Evolutionary conservation across 2,888 invertebrate species (phyloP).

Genomic region (Trachelus iudaicus): DNA sequence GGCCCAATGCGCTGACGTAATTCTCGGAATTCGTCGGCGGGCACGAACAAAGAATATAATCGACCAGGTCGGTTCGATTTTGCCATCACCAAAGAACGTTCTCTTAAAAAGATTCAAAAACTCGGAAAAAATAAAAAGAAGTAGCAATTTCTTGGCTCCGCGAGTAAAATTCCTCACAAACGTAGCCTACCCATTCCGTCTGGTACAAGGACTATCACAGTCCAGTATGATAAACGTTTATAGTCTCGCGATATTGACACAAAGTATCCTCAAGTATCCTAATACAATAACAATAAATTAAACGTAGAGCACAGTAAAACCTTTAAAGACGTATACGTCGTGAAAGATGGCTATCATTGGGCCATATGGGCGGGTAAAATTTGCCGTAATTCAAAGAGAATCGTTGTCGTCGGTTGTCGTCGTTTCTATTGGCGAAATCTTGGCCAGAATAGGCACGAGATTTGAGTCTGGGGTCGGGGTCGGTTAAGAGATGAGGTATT

Average conservation of each 20-base stretch:
- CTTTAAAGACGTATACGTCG: too few relatives aligned
- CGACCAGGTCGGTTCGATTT: not conserved
- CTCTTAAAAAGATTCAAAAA: constrained; percentile 17
- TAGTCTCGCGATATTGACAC: too few relatives aligned
- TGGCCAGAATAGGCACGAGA: not conserved
- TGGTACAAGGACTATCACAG: too few relatives aligned
- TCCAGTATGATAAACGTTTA: too few relatives aligned
- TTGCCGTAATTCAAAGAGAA: not conserved
- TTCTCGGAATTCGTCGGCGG: constrained; percentile 50
- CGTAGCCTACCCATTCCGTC: too few relatives aligned
- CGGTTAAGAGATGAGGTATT: constrained; percentile 6
- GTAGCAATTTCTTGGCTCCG: constrained; percentile 17
- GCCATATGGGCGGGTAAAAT: too few relatives aligned
- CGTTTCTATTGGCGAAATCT: not conserved
- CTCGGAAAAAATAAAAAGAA: constrained; percentile 16
- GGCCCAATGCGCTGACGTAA: constrained; percentile 46
- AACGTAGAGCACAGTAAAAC: too few relatives aligned
- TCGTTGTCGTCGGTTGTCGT: constrained; percentile 2
- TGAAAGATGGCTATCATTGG: too few relatives aligned
- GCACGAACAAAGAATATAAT: constrained; percentile 44
- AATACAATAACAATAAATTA: too few relatives aligned
- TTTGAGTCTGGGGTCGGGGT: too few relatives aligned
- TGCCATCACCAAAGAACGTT: constrained; percentile 12
- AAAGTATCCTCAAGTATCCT: too few relatives aligned
- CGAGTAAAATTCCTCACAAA: too few relatives aligned